Base-by-base conservation (phyloP, 2,113 vertebrate genomes). In the Scophthalmus maximus region DNA sequence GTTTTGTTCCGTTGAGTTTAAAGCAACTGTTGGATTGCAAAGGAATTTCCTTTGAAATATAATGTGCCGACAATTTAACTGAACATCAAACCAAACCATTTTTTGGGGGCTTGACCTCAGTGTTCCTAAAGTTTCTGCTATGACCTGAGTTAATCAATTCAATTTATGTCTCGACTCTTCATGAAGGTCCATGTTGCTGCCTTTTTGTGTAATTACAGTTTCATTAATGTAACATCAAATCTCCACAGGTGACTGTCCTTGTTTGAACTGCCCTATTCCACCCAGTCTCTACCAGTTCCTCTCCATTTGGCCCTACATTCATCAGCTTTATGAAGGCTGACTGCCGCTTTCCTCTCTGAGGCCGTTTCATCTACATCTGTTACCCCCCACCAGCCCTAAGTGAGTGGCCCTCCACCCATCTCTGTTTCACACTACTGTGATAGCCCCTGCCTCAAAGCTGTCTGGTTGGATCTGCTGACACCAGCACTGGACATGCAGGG, bases 251-350 rank as follows among this genome's bases (percentile, higher is more conserved):
- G 50, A 11, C 51, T 27, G 5, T 69, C 27, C 51, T 52, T 32
- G 57, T 76, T 47, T 72, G 26, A 68, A 42, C 60, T 52, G 3
- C 68, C 25, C 70, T 25, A 71, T 68, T 79, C 82, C 76, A 0
- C 75, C 81, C 77, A 40, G 91, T 92, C 92, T 92, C 86, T 27
- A 1, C 52, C 10, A 88, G 83, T 91, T 92, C 91, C 92, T 92
- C 84, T 81, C 92, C 92, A 92, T 93, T 93, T 93, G 92, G 83
- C 78, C 75, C 55, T 56, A 14, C 68, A 70, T 71, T 79, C 84
- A 69, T 82, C 85, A 79, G 87, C 81, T 90, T 89, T 90, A 90
- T 89, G 89, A 87, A 91, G 89, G 73, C 73, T 79, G 85, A 83
- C 87, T 85, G 77, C 76, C 72, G 57, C 83, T 85, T 87, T 81